Percentiles rank a stretch among this genome's conserved stretches.
Conservation (phyloP, 2,113 vertebrate genomes). For the Oreocharis arfaki region DNA sequence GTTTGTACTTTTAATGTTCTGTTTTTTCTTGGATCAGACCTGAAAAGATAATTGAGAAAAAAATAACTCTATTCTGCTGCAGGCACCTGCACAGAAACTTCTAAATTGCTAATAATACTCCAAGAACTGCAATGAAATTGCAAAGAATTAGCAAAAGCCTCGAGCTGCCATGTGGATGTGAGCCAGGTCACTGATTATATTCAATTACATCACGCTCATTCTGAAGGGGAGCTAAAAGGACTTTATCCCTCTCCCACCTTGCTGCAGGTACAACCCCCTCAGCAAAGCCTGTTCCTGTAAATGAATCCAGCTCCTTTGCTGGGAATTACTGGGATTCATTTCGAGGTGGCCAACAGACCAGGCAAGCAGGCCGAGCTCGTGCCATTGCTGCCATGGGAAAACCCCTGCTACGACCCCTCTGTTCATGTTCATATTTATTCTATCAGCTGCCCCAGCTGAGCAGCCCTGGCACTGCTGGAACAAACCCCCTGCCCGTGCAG, state of each 20-base stretch:
- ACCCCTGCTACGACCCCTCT: not conserved
- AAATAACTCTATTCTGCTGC: not conserved
- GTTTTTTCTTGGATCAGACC: rapidly evolving
- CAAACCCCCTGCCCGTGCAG: not conserved
- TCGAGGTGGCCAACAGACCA: not conserved
- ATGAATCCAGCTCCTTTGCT: not conserved
- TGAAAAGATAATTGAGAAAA: not conserved
- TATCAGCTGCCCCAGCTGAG: not conserved
- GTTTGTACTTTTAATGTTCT: not conserved
- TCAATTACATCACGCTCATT: not conserved
- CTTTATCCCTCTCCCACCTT: not conserved
- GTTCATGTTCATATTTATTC: not conserved
- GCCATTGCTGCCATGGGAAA: not conserved
- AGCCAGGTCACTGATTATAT: not conserved
- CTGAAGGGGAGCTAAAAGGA: not conserved
- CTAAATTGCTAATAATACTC: not conserved
- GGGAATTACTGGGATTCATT: not conserved
- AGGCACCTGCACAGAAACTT: not conserved
- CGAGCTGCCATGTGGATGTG: not conserved
- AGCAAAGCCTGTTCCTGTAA: not conserved
- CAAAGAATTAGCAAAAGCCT: not conserved
- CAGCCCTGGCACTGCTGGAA: not conserved
- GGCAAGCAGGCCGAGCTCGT: not conserved
- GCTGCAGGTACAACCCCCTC: not conserved
- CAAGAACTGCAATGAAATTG: not conserved